These are phyloP conservation scores for Eupithecia centaureata DNA, from an alignment of 2,888 invertebrate genomes.

Conservation along the genomic window DNA sequence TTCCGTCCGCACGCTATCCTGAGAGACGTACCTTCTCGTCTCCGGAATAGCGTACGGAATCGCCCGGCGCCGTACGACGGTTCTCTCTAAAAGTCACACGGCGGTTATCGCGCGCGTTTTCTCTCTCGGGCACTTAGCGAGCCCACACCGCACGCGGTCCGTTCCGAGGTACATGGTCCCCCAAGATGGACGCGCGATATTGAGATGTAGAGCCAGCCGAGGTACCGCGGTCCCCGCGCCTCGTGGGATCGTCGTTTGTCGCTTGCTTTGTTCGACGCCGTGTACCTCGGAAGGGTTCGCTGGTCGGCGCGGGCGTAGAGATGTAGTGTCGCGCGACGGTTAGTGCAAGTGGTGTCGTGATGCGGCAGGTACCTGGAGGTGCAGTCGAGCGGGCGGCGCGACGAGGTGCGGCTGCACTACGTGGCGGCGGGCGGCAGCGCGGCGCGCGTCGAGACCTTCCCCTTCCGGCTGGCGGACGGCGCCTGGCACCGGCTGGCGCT, in stretches of 20 bases:
- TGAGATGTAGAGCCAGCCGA: slow-evolving; percentile 84
- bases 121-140: slow-evolving; percentile 62
- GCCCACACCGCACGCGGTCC: slow-evolving; percentile 77
- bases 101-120: slow-evolving; percentile 64
- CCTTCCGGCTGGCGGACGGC: slow-evolving; percentile 93
- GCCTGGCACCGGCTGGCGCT: slow-evolving; percentile 94
- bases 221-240: slow-evolving; percentile 64
- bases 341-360: slow-evolving; percentile 57
- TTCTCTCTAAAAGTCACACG: slow-evolving; percentile 30
- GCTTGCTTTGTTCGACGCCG: slow-evolving; percentile 81
- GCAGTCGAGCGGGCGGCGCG: slow-evolving; percentile 94
- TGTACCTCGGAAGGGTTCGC: slow-evolving; percentile 84
- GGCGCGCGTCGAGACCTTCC: slow-evolving; percentile 93
- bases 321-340: slow-evolving; percentile 49
- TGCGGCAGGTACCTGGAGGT: slow-evolving; percentile 92
- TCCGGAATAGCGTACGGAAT: slow-evolving; percentile 49
- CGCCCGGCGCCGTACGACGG: slow-evolving; percentile 40
- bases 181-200: slow-evolving; percentile 82
- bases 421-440: slow-evolving; percentile 85
- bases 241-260: slow-evolving; percentile 73
- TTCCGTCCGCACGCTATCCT: slow-evolving; percentile 65
- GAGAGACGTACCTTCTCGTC: slow-evolving; percentile 54
- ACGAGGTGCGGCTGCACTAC: slow-evolving; percentile 94
- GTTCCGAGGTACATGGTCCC: slow-evolving; percentile 85
- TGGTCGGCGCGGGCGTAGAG: slow-evolving; percentile 53